phyloP scores from a whole-genome alignment of 2,113 vertebrate species.

The Puma concolor region DNA sequence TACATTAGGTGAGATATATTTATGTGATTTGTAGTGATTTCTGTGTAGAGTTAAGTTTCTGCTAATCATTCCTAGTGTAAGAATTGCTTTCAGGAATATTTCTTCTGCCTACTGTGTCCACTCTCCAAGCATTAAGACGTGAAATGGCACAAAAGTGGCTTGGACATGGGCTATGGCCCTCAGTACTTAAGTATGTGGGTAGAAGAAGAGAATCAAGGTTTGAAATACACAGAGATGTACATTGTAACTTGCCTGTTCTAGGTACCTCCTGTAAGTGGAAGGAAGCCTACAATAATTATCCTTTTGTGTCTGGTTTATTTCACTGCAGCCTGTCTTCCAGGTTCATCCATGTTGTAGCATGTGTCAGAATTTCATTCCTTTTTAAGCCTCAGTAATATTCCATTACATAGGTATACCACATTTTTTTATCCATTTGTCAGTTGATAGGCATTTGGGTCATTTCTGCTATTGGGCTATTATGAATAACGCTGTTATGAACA shows the following conservation, averaged over 20 bases:
- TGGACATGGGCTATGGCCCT: not conserved
- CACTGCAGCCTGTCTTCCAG: not conserved
- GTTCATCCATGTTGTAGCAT: no score
- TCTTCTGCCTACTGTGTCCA: not conserved
- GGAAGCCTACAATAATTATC: not conserved
- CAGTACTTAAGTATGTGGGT: not conserved
- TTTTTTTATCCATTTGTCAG: not conserved
- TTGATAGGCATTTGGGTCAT: not conserved
- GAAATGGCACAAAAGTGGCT: not conserved
- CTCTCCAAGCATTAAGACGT: not conserved
- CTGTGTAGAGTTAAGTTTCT: not conserved
- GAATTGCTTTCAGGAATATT: not conserved
- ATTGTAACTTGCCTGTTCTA: not conserved
- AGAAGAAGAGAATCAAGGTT: not conserved
- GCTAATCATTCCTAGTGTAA: not conserved
- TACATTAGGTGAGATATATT: not conserved
- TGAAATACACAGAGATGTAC: not conserved
- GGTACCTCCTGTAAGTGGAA: not conserved
- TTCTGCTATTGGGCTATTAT: not conserved
- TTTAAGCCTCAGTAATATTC: not conserved
- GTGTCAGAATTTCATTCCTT: not conserved
- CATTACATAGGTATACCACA: not conserved
- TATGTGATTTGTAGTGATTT: not conserved
- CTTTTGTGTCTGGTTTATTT: not conserved
- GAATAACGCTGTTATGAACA: not conserved